Evolutionary conservation across 2,797 vertebrate species (phyloP), one percentile per base, ranked within the genome.

Genomic region (Peromyscus eremicus): DNA sequence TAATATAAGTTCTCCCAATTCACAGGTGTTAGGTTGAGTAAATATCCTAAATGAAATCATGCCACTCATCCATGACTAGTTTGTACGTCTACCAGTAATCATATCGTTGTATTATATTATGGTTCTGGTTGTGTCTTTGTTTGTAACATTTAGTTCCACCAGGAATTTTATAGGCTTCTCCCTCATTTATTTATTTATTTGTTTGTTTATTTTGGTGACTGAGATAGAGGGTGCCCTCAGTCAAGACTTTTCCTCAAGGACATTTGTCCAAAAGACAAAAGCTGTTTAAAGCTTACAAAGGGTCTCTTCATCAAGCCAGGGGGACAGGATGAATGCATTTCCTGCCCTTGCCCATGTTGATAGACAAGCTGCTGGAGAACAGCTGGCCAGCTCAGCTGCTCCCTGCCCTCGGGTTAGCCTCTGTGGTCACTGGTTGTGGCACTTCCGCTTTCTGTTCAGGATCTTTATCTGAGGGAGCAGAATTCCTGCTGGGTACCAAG

Each of bases 331-430:
- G 80, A 95, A 84, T 81, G 75, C 88, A 80, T 70, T 89, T 83
- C 73, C 91, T 98, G 52, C 76, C 37, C 11, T n/a, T 80, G 75
- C 76, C 57, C 70, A 37, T 40, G 40, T 17, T 95, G 94, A 92
- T 16, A 43, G 92, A 93, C 71, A 89, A 12, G 32, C 57, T 68
- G 13, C 77, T 62, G n/a, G n/a, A 62, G 70, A 88, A 82, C 94
- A 97, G 86, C 95, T 94, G 97, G 82, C 83, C 70, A 84, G 64
- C 37, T 96, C 97, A 97, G 96, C 95, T 97, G 96, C 93, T 95
- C 46, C 94, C 85, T 83, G 94, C 14, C 82, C 94, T 94, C 62
- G 68, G 23, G 25, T 92, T 91, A 68, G 46, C 85, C 76, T 95
- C 57, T 95, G 86, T 40, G 79, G 94, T 96, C 96, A 86, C 79